Conservation (phyloP, 2,113 vertebrate genomes). For the Dipodomys spectabilis region DNA sequence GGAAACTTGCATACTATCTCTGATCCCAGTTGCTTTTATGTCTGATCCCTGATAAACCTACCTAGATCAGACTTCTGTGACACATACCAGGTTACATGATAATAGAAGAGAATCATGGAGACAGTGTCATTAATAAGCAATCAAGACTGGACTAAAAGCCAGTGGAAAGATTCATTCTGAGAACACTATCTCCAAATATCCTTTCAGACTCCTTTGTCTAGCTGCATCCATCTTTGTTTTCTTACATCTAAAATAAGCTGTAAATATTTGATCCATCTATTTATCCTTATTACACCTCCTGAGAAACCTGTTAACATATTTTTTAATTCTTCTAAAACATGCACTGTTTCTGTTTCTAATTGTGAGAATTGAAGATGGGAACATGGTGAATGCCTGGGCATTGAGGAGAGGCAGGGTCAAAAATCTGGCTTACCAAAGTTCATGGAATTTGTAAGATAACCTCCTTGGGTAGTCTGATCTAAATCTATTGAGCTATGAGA, state of each 20-base stretch:
- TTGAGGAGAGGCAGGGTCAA: neutral
- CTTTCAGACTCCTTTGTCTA: neutral
- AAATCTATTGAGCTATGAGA: conserved; percentile 37
- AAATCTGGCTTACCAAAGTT: neutral
- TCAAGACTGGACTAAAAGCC: neutral
- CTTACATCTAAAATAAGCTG: neutral
- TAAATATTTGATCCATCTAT: neutral
- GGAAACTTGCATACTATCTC: neutral
- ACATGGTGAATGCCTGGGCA: neutral
- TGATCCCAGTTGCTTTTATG: neutral
- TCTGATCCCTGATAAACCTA: neutral
- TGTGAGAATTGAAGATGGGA: conserved; percentile 11
- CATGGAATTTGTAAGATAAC: conserved; percentile 33
- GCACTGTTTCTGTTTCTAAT: neutral
- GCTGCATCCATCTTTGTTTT: neutral
- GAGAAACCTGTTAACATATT: neutral
- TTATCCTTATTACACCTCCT: neutral
- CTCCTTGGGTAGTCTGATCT: neutral
- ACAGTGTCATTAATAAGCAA: neutral
- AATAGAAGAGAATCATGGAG: neutral
- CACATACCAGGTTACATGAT: neutral
- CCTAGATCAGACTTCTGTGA: neutral
- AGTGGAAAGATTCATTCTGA: too few relatives aligned
- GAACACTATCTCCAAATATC: neutral
- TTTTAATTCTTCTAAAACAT: neutral